Evolutionary conservation across 2,888 invertebrate species (phyloP).

Genomic region (Margaritifera margaritifera): DNA sequence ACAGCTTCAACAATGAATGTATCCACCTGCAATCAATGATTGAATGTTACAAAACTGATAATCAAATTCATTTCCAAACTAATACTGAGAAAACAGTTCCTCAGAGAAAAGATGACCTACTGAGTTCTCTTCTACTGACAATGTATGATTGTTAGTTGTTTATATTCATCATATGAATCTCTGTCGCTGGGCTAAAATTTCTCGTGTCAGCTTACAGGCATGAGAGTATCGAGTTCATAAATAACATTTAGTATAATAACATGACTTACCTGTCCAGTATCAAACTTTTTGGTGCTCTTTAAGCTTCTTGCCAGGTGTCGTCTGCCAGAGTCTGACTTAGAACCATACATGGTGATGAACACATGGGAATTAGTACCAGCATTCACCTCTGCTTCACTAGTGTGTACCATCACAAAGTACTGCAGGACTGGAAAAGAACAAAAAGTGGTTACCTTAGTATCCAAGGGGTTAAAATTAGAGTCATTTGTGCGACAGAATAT

Average conservation of each 20-base stretch:
- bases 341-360: slow-evolving; percentile 56
- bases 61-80: too few relatives aligned
- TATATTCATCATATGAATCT: too few relatives aligned
- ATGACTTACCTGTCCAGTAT: slow-evolving; percentile 51
- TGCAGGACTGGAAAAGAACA: slow-evolving; percentile 53
- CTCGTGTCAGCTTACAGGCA: too few relatives aligned
- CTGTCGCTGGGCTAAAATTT: too few relatives aligned
- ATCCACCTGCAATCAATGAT: slow-evolving; percentile 42
- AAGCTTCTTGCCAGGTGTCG: slow-evolving; percentile 43
- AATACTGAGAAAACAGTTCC: too few relatives aligned
- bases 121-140: too few relatives aligned
- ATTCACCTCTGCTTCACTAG: slow-evolving; percentile 52
- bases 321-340: slow-evolving; percentile 54
- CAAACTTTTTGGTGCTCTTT: slow-evolving; percentile 41
- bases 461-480: too few relatives aligned
- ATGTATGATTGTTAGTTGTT: too few relatives aligned
- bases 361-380: slow-evolving; percentile 56
- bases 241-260: neutral
- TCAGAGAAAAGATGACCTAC: too few relatives aligned
- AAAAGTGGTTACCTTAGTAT: neutral
- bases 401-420: slow-evolving; percentile 57
- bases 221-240: too few relatives aligned
- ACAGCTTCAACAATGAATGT: slow-evolving; percentile 56
- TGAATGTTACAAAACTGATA: too few relatives aligned
- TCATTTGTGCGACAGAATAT: too few relatives aligned